Conservation (phyloP, 1,140 invertebrate species). For the Aethina tumida region DNA sequence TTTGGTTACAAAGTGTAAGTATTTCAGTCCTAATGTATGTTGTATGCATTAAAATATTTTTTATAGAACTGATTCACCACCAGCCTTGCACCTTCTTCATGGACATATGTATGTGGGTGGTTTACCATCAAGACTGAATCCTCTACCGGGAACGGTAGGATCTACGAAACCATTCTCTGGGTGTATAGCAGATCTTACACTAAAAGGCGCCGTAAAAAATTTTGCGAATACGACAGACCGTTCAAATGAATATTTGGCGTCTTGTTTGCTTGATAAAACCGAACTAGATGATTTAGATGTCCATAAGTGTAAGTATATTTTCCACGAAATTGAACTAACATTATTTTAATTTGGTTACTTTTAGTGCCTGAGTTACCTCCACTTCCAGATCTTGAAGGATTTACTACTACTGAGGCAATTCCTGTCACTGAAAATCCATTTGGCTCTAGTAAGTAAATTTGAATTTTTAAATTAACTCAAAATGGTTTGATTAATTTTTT, state of each 20-base stretch:
- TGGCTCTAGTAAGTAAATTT: slow-evolving; percentile 11
- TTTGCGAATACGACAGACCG: slow-evolving; percentile 63
- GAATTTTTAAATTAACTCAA: neutral
- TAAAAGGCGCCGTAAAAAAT: slow-evolving; percentile 72
- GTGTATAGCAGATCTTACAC: slow-evolving; percentile 78
- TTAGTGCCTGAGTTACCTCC: slow-evolving; percentile 20
- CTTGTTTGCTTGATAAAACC: slow-evolving; percentile 39
- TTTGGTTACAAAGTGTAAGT: slow-evolving; percentile 52
- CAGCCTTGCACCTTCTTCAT: slow-evolving; percentile 47
- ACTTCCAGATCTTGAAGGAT: slow-evolving; percentile 15
- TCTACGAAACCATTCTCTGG: slow-evolving; percentile 55
- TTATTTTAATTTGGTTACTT: neutral
- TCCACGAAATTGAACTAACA: neutral
- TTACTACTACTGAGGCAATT: slow-evolving; percentile 17
- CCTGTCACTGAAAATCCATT: slow-evolving; percentile 18
- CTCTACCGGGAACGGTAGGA: slow-evolving; percentile 30
- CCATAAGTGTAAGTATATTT: neutral
- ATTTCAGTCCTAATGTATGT: neutral
- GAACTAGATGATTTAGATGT: neutral
- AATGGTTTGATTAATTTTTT: slow-evolving; percentile 1
- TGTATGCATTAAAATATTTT: slow-evolving; percentile 7
- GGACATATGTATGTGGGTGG: slow-evolving; percentile 79
- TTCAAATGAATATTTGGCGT: slow-evolving; percentile 54
- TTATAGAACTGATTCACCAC: slow-evolving; percentile 44
- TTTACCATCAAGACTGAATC: slow-evolving; percentile 49